Evolutionary conservation across 2,888 invertebrate species (phyloP).

Genomic region (Gari tellinella): DNA sequence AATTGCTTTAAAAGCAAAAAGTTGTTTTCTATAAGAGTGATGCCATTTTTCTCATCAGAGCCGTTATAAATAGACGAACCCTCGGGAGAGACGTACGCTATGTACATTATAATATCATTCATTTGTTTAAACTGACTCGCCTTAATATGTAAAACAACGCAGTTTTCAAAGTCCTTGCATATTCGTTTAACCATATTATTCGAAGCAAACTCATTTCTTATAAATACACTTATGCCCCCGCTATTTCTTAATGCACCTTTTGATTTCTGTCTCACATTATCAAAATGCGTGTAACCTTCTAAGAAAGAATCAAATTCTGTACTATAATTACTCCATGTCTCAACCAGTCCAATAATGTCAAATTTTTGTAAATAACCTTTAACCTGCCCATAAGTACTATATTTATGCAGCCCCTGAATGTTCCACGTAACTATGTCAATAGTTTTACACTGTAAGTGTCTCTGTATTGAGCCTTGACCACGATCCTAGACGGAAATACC

Average conservation of each 20-base stretch:
- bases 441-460: not conserved
- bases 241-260: slow-evolving; percentile 1
- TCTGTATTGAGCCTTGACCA: not conserved
- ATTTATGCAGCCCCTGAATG: slow-evolving; percentile 5
- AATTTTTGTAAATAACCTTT: slow-evolving; percentile 6
- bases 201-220: not conserved
- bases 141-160: slow-evolving; percentile 1
- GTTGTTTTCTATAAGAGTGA: slow-evolving; percentile 23
- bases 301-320: slow-evolving; percentile 7
- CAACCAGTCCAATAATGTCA: slow-evolving; percentile 3
- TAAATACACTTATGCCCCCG: slow-evolving; percentile 2
- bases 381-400: not conserved
- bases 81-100: slow-evolving; percentile 9
- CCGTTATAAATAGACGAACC: slow-evolving; percentile 23
- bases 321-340: slow-evolving; percentile 6
- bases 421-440: slow-evolving; percentile 1
- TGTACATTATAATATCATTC: slow-evolving; percentile 3
- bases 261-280: slow-evolving; percentile 5
- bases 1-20: slow-evolving; percentile 9
- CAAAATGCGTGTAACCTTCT: not conserved
- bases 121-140: slow-evolving; percentile 4
- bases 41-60: slow-evolving; percentile 23
- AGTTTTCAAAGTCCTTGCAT: slow-evolving; percentile 2
- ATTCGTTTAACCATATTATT: slow-evolving; percentile 7
- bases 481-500: too few species aligned